Evolutionary conservation across 2,888 invertebrate species (phyloP).

Genomic region (Netelia melanura): DNA sequence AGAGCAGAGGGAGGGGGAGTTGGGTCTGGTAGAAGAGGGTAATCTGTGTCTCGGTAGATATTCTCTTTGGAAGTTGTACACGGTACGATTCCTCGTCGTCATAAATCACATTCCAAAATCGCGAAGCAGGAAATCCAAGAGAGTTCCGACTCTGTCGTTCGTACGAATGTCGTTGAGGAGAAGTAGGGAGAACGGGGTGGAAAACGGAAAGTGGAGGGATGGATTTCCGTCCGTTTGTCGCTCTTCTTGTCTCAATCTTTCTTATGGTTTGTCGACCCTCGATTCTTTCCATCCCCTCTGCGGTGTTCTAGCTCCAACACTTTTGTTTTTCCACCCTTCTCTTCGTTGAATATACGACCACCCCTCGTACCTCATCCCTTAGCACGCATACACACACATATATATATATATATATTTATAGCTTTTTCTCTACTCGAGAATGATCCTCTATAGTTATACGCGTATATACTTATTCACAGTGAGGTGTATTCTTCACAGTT

Average conservation of each 20-base stretch:
- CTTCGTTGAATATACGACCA: neutral
- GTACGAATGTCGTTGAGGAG: slow-evolving; percentile 58
- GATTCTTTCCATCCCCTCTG: slow-evolving; percentile 48
- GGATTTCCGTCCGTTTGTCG: slow-evolving; percentile 60
- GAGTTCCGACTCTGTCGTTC: slow-evolving; percentile 45
- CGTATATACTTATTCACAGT: slow-evolving; percentile 7
- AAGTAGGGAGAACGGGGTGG: neutral
- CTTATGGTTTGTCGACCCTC: slow-evolving; percentile 40
- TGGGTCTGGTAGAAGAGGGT: neutral
- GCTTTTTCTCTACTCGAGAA: neutral
- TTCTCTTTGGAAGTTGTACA: slow-evolving; percentile 53
- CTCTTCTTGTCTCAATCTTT: slow-evolving; percentile 51
- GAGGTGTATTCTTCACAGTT: slow-evolving; percentile 9
- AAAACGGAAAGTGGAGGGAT: neutral
- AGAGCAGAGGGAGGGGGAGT: slow-evolving; percentile 42
- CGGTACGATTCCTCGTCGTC: slow-evolving; percentile 63
- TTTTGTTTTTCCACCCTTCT: slow-evolving; percentile 39
- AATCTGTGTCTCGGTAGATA: slow-evolving; percentile 53
- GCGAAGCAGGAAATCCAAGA: slow-evolving; percentile 67
- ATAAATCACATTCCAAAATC: slow-evolving; percentile 81
- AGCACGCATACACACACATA: neutral
- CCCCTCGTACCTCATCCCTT: neutral
- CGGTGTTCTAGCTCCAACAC: neutral
- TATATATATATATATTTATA: neutral
- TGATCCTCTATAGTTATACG: neutral